These are phyloP conservation scores for Rhizomys pruinosus DNA, from an alignment of 2,113 vertebrate species.

Conservation along the genomic window DNA sequence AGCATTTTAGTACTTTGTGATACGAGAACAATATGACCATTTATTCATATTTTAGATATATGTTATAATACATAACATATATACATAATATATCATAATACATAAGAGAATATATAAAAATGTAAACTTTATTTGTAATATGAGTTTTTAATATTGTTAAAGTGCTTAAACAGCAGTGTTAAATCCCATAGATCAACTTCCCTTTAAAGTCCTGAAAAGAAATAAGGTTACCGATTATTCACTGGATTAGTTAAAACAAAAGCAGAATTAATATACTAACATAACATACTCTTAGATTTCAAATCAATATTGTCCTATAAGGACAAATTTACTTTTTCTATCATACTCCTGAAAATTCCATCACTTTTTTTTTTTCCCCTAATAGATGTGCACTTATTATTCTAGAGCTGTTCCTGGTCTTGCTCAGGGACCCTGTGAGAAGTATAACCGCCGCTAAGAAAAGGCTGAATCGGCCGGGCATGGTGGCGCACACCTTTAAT, in stretches of 20 bases:
- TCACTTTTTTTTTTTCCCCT: background rate
- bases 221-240: background rate
- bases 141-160: background rate
- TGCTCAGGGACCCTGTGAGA: background rate
- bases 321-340: background rate
- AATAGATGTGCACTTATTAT: no score
- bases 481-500: no score
- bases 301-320: background rate
- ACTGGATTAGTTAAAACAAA: background rate
- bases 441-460: no score
- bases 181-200: background rate
- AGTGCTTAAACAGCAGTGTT: background rate
- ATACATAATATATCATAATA: no score
- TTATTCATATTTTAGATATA: background rate
- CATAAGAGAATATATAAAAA: background rate
- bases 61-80: no score
- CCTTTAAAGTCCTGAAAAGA: background rate
- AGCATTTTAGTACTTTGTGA: background rate
- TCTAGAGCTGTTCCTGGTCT: background rate
- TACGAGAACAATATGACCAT: background rate
- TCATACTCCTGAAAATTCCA: background rate
- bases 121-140: background rate
- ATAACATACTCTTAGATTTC: background rate
- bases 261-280: background rate
- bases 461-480: no score